Percentiles rank a stretch among this genome's conserved stretches.
Evolutionary conservation across 2,797 vertebrate species (phyloP).

Genomic region (Malacoraja senta): DNA sequence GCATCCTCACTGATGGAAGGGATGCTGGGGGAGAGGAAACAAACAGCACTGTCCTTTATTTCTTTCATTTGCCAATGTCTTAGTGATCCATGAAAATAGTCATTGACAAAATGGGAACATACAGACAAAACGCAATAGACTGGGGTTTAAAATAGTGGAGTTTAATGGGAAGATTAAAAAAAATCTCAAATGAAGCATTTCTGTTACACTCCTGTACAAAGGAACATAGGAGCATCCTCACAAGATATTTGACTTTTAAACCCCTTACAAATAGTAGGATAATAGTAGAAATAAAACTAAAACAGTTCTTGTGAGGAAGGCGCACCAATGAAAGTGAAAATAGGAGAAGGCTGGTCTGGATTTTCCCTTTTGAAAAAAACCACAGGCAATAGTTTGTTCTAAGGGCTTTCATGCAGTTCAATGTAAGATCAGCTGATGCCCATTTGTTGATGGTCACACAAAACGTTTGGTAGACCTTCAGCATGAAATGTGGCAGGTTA

Average conservation of each 20-base stretch:
- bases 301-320: not conserved
- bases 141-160: not conserved
- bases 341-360: not conserved
- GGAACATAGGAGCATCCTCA: not conserved
- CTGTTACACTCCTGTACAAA: not conserved
- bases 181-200: not conserved
- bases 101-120: not conserved
- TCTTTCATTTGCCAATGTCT: not conserved
- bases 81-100: not conserved
- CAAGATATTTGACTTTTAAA: not conserved
- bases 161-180: too few species aligned
- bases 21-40: not conserved
- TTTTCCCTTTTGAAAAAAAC: not conserved
- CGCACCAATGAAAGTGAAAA: not conserved
- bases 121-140: not conserved
- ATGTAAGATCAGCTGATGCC: not conserved
- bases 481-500: not conserved
- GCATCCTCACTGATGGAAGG: conserved; percentile 8
- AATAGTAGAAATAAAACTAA: not conserved
- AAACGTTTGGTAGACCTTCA: not conserved
- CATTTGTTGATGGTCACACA: not conserved
- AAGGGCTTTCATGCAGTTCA: not conserved
- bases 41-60: not conserved
- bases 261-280: not conserved
- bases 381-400: not conserved